Base-by-base conservation (phyloP, 2,888 invertebrate species). In the Beris morrisii region DNA sequence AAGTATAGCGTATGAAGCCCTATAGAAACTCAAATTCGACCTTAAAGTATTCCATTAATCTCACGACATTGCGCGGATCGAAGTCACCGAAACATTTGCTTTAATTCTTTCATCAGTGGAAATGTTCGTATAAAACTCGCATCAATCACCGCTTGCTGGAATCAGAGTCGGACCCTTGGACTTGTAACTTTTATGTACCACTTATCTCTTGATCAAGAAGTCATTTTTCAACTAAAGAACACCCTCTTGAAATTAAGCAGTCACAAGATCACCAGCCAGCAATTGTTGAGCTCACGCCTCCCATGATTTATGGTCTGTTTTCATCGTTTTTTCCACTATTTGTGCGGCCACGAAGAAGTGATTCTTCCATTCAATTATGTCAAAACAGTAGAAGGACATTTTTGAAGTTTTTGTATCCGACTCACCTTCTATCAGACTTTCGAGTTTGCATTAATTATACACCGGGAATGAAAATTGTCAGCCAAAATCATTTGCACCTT, bases 401-500 rank as follows among this genome's bases (percentile, higher is more conserved):
- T 38, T 38, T 5, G 38, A 38, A 22, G 22, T 22, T 22, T 22
- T 22, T 22, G 22, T 22, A 22, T 22, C 3, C 5, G 9, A 38
- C 9, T 56, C 55, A 38, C 13, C 15, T 56, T 13, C 38, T 9
- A 38, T 1, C 55, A 38, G 43, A 9, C 38, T 7, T 32, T 12
- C 38, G 5, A 15, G 13, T 50, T 15, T 52, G 61, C 52, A 61
- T 61, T 61, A 61, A 61, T 61, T 61, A 61, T 50, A 50, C 15
- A 61, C 22, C 4, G 48, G 30, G 46, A 30, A 53, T 31, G 30
- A 59, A 59, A 59, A 52, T 32, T 61, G 50, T 43, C 61, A 50
- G 43, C 22, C 61, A 50, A 38, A 52, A 38, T 38, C 61, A 52
- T 61, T 61, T 61, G 50, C 61, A 61, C 50, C 61, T 61, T 58